phyloP scores from a whole-genome alignment of 2,888 invertebrate species.

The Alviniconcha strummeri region DNA sequence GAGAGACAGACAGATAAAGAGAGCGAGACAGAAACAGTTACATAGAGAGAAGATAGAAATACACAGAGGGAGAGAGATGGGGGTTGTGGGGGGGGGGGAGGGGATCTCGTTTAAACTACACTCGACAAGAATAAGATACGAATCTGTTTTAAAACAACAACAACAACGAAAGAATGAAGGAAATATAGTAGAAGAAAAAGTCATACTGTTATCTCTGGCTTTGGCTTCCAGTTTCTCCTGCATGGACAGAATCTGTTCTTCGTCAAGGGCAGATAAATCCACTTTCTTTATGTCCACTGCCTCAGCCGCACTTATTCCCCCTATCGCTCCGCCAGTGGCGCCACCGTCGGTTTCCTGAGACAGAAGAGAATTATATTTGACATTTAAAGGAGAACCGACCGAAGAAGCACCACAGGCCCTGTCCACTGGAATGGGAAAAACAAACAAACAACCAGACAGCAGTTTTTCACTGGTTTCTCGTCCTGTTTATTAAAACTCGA shows the following conservation, averaged over 20 bases:
- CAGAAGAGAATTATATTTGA: not conserved
- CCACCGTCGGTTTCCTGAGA: conserved; percentile 3
- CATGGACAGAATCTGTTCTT: too few species aligned
- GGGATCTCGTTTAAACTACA: not conserved
- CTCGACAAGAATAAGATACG: not conserved
- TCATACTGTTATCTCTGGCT: not conserved
- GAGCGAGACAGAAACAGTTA: not conserved
- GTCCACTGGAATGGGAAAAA: not conserved
- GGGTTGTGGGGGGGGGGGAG: too few species aligned
- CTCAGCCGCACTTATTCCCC: conserved; percentile 14
- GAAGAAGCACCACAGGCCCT: not conserved
- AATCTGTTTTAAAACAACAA: not conserved
- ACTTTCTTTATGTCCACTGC: conserved; percentile 6
- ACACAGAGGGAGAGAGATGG: not conserved
- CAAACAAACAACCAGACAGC: too few species aligned
- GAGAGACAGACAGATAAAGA: too few species aligned
- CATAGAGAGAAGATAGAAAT: not conserved
- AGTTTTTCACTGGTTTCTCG: too few species aligned
- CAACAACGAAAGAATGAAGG: not conserved
- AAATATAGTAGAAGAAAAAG: not conserved
- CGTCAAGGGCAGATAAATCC: not conserved
- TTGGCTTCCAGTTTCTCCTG: not conserved
- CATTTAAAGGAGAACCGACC: not conserved
- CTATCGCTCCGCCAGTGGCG: not conserved
- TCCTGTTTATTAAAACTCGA: too few species aligned